Conservation (phyloP, 2,113 vertebrate species). For the Aegithalos caudatus region DNA sequence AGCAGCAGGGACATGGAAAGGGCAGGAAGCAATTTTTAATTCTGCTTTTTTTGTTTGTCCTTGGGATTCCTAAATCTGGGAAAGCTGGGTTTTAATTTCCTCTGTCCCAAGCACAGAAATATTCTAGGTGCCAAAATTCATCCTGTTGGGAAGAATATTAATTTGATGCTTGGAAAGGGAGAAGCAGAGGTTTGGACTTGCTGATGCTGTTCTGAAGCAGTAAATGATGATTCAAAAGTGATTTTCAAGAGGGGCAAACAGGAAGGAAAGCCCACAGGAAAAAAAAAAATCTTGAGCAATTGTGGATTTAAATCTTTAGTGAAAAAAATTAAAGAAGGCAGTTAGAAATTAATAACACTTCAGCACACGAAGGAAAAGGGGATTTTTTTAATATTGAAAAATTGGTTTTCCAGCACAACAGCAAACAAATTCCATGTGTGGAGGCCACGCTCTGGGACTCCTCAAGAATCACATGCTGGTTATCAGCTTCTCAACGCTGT, state of each 20-base stretch:
- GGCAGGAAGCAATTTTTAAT: background rate
- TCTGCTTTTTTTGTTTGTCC: background rate
- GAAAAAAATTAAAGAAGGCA: background rate
- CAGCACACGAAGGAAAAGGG: background rate
- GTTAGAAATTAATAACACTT: background rate
- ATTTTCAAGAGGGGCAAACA: background rate
- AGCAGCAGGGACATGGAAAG: background rate
- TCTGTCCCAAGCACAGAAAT: background rate
- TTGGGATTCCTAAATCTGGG: background rate
- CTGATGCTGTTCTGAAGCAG: background rate
- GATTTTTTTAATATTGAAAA: background rate
- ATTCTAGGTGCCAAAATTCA: background rate
- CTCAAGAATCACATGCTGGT: background rate
- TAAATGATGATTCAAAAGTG: too few relatives aligned
- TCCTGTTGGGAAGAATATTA: background rate
- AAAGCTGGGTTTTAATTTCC: background rate
- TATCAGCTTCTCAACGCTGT: background rate
- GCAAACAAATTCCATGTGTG: conserved; percentile 4
- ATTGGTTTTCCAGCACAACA: background rate
- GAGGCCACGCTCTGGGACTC: background rate
- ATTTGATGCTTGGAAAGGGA: background rate
- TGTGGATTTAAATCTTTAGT: background rate
- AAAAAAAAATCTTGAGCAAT: background rate
- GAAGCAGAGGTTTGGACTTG: background rate
- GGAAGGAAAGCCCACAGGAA: background rate